Conservation (phyloP, 2,113 vertebrate genomes). For the Glareola pratincola region DNA sequence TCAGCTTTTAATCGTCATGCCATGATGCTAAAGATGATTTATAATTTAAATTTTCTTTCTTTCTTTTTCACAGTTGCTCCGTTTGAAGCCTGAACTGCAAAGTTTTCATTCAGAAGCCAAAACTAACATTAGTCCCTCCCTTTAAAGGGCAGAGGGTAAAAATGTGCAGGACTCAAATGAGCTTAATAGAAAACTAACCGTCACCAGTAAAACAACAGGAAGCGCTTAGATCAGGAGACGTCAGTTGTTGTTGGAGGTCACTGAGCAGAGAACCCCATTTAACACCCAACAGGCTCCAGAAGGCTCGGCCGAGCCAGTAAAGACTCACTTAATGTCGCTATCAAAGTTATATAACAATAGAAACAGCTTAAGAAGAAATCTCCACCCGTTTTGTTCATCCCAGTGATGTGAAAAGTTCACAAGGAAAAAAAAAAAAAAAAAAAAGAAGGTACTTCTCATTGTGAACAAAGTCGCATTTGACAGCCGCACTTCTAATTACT, state of each 20-base stretch:
- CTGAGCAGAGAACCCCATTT: conserved; percentile 63
- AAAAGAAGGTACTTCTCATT: not conserved
- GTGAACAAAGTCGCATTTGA: conserved; percentile 24
- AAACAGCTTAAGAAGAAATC: conserved; percentile 32
- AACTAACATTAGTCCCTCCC: conserved; percentile 63
- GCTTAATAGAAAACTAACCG: conserved; percentile 65
- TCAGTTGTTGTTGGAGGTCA: conserved; percentile 65
- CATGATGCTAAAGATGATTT: conserved; percentile 17
- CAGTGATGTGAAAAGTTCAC: conserved; percentile 56
- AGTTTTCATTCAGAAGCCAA: conserved; percentile 63
- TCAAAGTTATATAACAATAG: conserved; percentile 63
- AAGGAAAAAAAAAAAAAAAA: not conserved
- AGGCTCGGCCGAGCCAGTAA: conserved; percentile 1
- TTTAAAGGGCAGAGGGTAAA: conserved; percentile 69
- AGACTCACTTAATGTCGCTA: conserved; percentile 39
- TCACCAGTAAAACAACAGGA: conserved; percentile 66
- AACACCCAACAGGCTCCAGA: conserved; percentile 67
- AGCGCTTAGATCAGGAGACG: conserved; percentile 53
- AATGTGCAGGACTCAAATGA: conserved; percentile 67
- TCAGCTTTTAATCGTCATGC: not conserved
- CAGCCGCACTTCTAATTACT: not conserved
- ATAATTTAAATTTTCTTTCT: conserved; percentile 30
- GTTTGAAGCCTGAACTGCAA: conserved; percentile 28
- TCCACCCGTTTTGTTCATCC: conserved; percentile 33
- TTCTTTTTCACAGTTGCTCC: conserved; percentile 5